phyloP scores from a whole-genome alignment of 2,888 invertebrate species.

The Malthinus flaveolus region DNA sequence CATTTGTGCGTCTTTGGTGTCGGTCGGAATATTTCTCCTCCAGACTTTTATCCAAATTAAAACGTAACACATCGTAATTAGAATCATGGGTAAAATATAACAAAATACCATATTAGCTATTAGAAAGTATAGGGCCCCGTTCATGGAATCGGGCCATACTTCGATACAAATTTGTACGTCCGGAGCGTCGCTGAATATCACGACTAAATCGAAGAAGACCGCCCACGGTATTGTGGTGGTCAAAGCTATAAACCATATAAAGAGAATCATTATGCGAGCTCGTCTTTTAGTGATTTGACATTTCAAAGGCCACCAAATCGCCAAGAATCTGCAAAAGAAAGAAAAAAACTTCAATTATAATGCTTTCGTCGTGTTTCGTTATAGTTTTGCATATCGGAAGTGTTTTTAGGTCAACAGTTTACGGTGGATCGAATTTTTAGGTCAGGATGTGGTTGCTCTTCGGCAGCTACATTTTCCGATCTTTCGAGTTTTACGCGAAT shows the following conservation, averaged over 20 bases:
- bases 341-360: slow-evolving; percentile 2
- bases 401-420: slow-evolving; percentile 17
- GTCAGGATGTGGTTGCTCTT: slow-evolving; percentile 3
- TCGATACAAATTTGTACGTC: slow-evolving; percentile 78
- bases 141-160: slow-evolving; percentile 83
- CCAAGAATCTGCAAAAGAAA: slow-evolving; percentile 78
- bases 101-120: slow-evolving; percentile 87
- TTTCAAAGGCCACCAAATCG: slow-evolving; percentile 93
- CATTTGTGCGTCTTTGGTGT: slow-evolving; percentile 89
- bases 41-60: slow-evolving; percentile 86
- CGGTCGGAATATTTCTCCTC: slow-evolving; percentile 85
- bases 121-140: slow-evolving; percentile 84
- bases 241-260: slow-evolving; percentile 88
- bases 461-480: too few relatives aligned
- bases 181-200: slow-evolving; percentile 73
- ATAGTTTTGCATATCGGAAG: slow-evolving; percentile 18
- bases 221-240: slow-evolving; percentile 89
- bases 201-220: slow-evolving; percentile 82
- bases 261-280: slow-evolving; percentile 83
- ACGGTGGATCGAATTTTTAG: slow-evolving; percentile 11
- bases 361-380: slow-evolving; percentile 11
- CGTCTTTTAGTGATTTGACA: slow-evolving; percentile 88
- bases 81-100: slow-evolving; percentile 87
- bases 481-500: too few relatives aligned
- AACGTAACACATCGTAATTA: slow-evolving; percentile 90